phyloP scores from a whole-genome alignment of 2,797 vertebrate species.

The Chanos chanos region DNA sequence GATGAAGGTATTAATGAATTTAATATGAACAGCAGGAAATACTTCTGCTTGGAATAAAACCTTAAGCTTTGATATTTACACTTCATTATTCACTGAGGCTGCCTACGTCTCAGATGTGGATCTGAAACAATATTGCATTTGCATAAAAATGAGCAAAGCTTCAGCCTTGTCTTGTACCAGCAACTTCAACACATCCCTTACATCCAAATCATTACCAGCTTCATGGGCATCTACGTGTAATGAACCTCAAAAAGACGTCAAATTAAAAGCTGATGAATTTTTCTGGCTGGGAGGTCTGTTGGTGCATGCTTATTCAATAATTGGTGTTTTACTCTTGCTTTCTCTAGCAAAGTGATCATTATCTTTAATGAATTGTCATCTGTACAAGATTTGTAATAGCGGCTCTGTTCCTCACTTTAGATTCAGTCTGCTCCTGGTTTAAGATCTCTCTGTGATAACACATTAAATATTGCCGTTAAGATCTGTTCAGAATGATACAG shows the following conservation, averaged over 20 bases:
- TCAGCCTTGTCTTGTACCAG: background rate
- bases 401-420: conserved; percentile 5
- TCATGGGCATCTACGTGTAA: conserved; percentile 2
- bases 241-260: conserved; percentile 8
- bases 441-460: conserved; percentile 1
- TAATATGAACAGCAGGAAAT: too few relatives aligned
- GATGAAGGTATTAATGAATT: too few relatives aligned
- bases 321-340: conserved; percentile 31
- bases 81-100: too few relatives aligned
- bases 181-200: background rate
- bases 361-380: conserved; percentile 34
- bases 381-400: conserved; percentile 21
- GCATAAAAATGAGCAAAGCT: background rate
- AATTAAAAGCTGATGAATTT: conserved; percentile 18
- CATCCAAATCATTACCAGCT: background rate
- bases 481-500: background rate
- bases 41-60: too few relatives aligned
- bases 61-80: too few relatives aligned
- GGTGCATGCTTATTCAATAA: conserved; percentile 30
- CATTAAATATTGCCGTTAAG: conserved; percentile 1
- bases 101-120: too few relatives aligned
- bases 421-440: conserved; percentile 1
- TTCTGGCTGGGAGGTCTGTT: background rate
- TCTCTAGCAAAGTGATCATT: conserved; percentile 15
- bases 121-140: too few relatives aligned